Base-by-base conservation (phyloP, 2,888 invertebrate genomes). In the Ypsolopha scabrella region DNA sequence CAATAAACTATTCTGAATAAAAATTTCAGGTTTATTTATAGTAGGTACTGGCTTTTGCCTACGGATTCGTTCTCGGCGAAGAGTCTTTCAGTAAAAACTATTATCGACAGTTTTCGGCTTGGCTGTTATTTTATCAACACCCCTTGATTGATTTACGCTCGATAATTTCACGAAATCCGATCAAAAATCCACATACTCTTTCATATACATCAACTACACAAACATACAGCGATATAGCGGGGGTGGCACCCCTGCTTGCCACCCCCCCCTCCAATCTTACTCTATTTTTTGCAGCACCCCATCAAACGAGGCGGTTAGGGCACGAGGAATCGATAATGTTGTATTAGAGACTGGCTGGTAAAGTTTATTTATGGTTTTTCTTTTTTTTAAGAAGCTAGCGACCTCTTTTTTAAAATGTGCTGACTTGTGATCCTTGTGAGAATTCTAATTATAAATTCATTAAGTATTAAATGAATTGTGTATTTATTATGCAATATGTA, bases 241-340 rank as follows among this genome's bases (percentile, higher is more conserved):
- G 65, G 63, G 62, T 60, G 51, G 52, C 61, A 66, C 68, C 71
- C 73, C 55, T 62, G 57, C 55, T 50, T 55, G 56, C 53, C 52
- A 43, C 54, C 51, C 52, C 58, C 68, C 57, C 72, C 69, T 71
- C 65, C 68, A 61, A 64, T 55, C 54, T 57, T 53, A 52, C 53
- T 56, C 37, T 48, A 45, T 58, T 54, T 60, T 54, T 56, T 61
- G 61, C 37, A 36, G 13, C 48, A 64, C 65, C 64, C 67, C 59
- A 57, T 57, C 62, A 62, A 69, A 64, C 55, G 69, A 69, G 67
- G 66, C 63, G 62, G 64, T 24, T 24, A 4, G 24, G 24, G 53
- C 56, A 58, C 58, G 53, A 57, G 62, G 62, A 67, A 72, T 72
- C 68, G 56, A 74, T 74, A 65, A 14, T 48, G 37, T 48, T 9